phyloP scores from a whole-genome alignment of 2,888 invertebrate species.

The Sympetrum striolatum region DNA sequence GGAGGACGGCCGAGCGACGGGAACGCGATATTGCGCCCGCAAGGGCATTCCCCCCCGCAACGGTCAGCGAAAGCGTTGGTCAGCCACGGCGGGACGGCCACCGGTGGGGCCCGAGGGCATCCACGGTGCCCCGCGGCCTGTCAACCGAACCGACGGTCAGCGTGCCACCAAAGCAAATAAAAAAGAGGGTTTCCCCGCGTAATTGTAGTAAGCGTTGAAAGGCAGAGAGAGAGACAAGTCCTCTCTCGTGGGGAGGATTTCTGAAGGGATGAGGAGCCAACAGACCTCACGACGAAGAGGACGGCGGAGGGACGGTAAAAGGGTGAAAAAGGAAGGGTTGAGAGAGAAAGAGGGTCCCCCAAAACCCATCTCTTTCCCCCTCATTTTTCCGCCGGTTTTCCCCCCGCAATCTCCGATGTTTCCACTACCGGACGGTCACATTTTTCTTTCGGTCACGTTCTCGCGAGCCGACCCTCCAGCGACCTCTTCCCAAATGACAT shows the following conservation, averaged over 20 bases:
- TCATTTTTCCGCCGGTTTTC: not conserved
- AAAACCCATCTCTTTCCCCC: not conserved
- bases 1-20: not conserved
- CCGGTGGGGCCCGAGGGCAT: not conserved
- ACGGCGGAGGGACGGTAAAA: no score
- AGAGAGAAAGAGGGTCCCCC: not conserved
- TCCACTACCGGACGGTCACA: not conserved
- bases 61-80: conserved; percentile 29
- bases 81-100: not conserved
- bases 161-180: not conserved
- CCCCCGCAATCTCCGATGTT: not conserved
- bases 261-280: not conserved
- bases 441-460: not conserved
- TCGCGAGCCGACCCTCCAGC: not conserved
- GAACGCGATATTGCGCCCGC: not conserved
- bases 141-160: not conserved
- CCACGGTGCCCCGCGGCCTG: not conserved
- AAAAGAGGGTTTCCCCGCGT: conserved; percentile 9
- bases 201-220: conserved; percentile 29
- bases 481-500: conserved; percentile 8
- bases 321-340: no score
- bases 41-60: not conserved
- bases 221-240: not conserved
- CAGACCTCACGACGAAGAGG: no score
- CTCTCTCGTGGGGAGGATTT: not conserved